Percentiles rank a stretch among this genome's conserved stretches.
These are phyloP conservation scores for Mallateleia sp. DNA, from an alignment of 2,888 invertebrate species.

Conservation along the genomic window DNA sequence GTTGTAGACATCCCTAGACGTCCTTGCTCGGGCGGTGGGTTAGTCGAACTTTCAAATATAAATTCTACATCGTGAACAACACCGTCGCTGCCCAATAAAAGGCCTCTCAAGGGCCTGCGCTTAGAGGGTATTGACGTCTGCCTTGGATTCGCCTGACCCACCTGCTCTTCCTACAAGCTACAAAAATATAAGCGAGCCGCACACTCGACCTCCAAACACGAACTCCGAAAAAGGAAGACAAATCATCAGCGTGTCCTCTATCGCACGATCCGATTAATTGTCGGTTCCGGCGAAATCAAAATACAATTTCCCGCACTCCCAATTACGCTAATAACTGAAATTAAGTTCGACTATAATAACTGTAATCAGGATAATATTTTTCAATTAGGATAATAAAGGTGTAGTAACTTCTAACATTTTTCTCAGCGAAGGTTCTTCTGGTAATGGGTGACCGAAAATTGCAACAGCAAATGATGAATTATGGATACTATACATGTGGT, in stretches of 20 bases:
- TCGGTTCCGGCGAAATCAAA: conserved; percentile 24
- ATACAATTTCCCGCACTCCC: conserved; percentile 23
- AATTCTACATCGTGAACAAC: conserved; percentile 66
- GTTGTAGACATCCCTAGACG: conserved; percentile 74
- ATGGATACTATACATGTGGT: conserved; percentile 27
- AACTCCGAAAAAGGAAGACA: conserved; percentile 24
- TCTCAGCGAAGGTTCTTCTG: not conserved
- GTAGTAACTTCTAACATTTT: not conserved
- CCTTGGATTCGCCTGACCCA: conserved; percentile 56
- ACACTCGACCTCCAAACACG: conserved; percentile 39
- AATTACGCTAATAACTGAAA: conserved; percentile 52
- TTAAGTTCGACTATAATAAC: conserved; percentile 23
- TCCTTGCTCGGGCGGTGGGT: conserved; percentile 78
- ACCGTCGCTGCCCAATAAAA: conserved; percentile 61
- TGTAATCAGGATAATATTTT: conserved; percentile 41
- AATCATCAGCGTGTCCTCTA: conserved; percentile 22
- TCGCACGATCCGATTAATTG: conserved; percentile 58
- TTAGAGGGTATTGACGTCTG: conserved; percentile 73
- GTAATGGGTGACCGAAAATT: conserved; percentile 12
- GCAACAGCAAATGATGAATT: conserved; percentile 30
- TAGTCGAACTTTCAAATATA: conserved; percentile 70
- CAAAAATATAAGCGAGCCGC: conserved; percentile 55
- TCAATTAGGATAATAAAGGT: too few species aligned
- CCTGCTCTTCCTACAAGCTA: conserved; percentile 71
- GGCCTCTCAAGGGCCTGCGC: conserved; percentile 64